Evolutionary conservation across 1,140 invertebrate species (phyloP), one percentile per base, ranked within the genome.

Genomic region (Aplysia californica): DNA sequence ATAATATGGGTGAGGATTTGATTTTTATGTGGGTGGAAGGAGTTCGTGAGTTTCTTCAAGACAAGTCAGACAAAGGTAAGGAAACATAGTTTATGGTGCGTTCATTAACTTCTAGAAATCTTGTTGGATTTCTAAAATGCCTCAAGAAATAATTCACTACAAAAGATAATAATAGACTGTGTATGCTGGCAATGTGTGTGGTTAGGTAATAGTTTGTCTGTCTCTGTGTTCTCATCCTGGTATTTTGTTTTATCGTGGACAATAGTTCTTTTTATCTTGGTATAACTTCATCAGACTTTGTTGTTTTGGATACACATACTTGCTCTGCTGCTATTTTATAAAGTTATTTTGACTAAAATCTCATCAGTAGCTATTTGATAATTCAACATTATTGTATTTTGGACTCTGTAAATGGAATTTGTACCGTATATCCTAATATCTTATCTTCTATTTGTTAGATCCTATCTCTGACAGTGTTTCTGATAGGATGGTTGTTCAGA

Each of bases 11-110:
- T 55, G 92, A 94, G 90, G 92, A 92, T 80, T 91, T 96, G 26
- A 89, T 95, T 44, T 95, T 92, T 86, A 91, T 94, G 82, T 95
- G 94, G 94, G 92, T 95, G 36, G 94, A 95, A 87, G 93, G 92
- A 86, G 90, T 95, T 64, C 89, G 94, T 84, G 93, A 95, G 87
- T 91, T 93, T 80, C 83, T 94, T 33, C 77, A 83, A 38, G 66
- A 69, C 15, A 81, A 77, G 41, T 41, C 59, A 44, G 72, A 75
- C 31, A 35, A 23, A 66, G 72, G 72, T 75, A 50, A 75, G 44
- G 26, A 61, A 26, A 61, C 20, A 6, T 18, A 20, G 10, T 61
- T 61, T 26, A 50, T n/a, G 10, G n/a, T 15, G n/a, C 44, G n/a
- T 50, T 50, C n/a, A 10, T 50, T 15, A 15, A 15, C n/a, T n/a